Evolutionary conservation across 2,113 vertebrate species (phyloP).

Genomic region (Athene noctua): DNA sequence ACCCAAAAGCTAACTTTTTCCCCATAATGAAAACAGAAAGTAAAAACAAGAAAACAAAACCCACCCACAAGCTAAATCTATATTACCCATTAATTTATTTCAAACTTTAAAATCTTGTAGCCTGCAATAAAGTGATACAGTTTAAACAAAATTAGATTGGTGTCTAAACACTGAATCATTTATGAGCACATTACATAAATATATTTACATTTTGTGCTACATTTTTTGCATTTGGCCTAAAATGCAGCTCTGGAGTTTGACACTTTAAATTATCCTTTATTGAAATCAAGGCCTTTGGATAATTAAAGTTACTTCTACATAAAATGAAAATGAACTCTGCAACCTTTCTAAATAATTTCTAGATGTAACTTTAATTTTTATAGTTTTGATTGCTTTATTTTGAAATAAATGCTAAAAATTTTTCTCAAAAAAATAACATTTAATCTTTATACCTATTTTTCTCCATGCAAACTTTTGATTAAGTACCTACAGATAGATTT

Average conservation of each 20-base stretch:
- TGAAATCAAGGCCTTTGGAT: slow-evolving; percentile 16
- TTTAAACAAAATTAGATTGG: slow-evolving; percentile 69
- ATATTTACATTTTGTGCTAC: slow-evolving; percentile 66
- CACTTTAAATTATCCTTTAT: slow-evolving; percentile 14
- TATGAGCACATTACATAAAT: slow-evolving; percentile 63
- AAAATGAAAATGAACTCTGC: neutral
- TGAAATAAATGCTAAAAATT: neutral
- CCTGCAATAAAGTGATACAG: slow-evolving; percentile 40
- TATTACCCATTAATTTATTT: slow-evolving; percentile 18
- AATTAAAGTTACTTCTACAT: neutral
- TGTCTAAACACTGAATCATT: slow-evolving; percentile 72
- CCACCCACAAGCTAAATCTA: neutral
- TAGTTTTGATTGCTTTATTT: neutral
- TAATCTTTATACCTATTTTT: neutral
- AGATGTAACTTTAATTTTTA: neutral
- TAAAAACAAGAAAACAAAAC: neutral
- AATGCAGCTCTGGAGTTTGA: slow-evolving; percentile 22
- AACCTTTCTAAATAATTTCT: neutral
- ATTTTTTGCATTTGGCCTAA: slow-evolving; percentile 48
- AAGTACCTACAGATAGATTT: neutral
- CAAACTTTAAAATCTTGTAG: slow-evolving; percentile 17
- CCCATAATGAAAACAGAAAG: neutral
- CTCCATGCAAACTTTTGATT: neutral
- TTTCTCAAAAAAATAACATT: neutral
- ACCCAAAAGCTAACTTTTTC: neutral